Conservation (phyloP, 2,797 vertebrate genomes). For the Ctenopoma multispine region DNA sequence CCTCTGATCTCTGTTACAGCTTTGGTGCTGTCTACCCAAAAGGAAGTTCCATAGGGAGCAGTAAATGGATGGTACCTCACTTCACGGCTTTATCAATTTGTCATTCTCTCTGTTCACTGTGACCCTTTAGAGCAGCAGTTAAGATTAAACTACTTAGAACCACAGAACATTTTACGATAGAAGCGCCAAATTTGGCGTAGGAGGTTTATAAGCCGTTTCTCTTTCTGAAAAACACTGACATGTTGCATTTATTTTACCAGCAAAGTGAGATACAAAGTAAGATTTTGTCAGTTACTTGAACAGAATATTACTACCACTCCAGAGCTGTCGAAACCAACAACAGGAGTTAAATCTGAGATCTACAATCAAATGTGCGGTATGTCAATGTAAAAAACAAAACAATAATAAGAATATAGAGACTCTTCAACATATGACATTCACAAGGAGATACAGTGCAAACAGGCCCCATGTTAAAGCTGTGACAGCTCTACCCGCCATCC, state of each 20-base stretch:
- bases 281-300: slow-evolving; percentile 25
- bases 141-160: slow-evolving; percentile 62
- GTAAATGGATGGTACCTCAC: slow-evolving; percentile 72
- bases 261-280: slow-evolving; percentile 24
- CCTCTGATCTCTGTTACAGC: slow-evolving; percentile 76
- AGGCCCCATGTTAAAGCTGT: slow-evolving; percentile 29
- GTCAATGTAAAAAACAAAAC: slow-evolving; percentile 32
- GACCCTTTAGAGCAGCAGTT: slow-evolving; percentile 58
- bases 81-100: slow-evolving; percentile 77
- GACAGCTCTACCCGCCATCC: slow-evolving; percentile 65
- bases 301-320: slow-evolving; percentile 12
- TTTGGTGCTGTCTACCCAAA: slow-evolving; percentile 57
- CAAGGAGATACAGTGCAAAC: slow-evolving; percentile 39
- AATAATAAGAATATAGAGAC: slow-evolving; percentile 25
- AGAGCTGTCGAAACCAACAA: slow-evolving; percentile 36
- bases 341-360: slow-evolving; percentile 22
- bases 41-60: slow-evolving; percentile 76
- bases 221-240: slow-evolving; percentile 22
- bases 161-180: slow-evolving; percentile 53
- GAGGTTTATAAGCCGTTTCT: slow-evolving; percentile 21
- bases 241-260: slow-evolving; percentile 36
- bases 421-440: slow-evolving; percentile 31
- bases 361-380: slow-evolving; percentile 31
- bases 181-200: slow-evolving; percentile 46
- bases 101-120: slow-evolving; percentile 64